Base-by-base conservation (phyloP, 1,140 invertebrate species). In the Diprion similis region DNA sequence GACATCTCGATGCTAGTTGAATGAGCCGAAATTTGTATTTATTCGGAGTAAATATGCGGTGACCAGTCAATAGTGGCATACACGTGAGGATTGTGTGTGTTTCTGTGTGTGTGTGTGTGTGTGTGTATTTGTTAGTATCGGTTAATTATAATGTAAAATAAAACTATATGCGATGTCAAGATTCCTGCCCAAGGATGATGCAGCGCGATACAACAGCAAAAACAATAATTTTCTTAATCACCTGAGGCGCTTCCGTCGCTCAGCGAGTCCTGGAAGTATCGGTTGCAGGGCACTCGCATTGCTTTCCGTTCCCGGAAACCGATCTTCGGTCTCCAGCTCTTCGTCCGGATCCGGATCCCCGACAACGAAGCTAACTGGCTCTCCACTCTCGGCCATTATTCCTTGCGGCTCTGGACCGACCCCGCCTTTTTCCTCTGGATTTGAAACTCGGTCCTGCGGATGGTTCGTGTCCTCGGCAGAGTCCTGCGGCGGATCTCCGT, bases 181-280 rank as follows among this genome's bases (percentile, higher is more conserved):
- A 37, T 37, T 37, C 24, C 24, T 37, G 2, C 24, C 24, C 24
- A 37, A 37, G 24, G 6, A 37, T 37, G 24, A 37, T 37, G 24
- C 24, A 37, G 24, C 24, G 24, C 24, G 24, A 37, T 37, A 37
- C 24, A 37, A 37, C 24, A 37, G 24, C 24, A 37, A 37, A 37
- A 37, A 37, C 24, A 37, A 37, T 37, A 37, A 37, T 37, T 19
- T 48, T n/a, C 66, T 48, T 18, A 77, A 80, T 85, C 86, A 90
- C 89, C 89, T 89, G 81, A 90, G 87, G 15, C 89, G 85, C 78
- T 84, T 89, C 19, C 89, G 86, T 24, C 87, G 86, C 75, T 90
- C 89, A 46, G 86, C 82, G 72, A 89, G 79, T 73, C 89, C 89
- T 37, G 87, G 87, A 78, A 87, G 79, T 71, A 82, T 71, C 46